Evolutionary conservation across 2,113 vertebrate species (phyloP).

Genomic region (Eubucco bourcierii): DNA sequence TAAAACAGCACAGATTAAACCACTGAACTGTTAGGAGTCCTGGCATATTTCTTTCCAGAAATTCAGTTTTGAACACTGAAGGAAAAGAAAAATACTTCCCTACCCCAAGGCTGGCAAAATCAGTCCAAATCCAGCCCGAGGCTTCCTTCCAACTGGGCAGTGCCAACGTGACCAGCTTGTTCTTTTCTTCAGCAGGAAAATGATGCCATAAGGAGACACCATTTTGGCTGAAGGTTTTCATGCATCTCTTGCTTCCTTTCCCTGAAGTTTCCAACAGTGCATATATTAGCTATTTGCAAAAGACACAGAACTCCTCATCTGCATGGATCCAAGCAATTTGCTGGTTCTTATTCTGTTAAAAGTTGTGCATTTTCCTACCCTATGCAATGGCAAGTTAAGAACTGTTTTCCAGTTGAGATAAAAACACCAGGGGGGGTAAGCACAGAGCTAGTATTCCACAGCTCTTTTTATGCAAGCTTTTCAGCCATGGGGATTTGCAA

Average conservation of each 20-base stretch:
- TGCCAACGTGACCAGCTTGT: background rate
- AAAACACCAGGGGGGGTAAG: background rate
- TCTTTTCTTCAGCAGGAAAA: background rate
- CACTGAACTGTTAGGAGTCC: background rate
- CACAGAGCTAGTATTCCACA: background rate
- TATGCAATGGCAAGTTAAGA: background rate
- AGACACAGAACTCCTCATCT: background rate
- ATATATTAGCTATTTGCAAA: background rate
- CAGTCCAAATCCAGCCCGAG: background rate
- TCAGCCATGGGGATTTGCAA: background rate
- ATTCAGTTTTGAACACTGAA: background rate
- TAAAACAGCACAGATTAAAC: background rate
- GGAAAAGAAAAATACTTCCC: background rate
- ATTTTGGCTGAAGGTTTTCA: background rate
- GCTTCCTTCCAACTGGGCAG: background rate
- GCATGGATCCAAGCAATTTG: background rate
- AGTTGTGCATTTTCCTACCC: background rate
- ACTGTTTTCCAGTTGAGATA: background rate
- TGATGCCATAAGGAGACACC: background rate
- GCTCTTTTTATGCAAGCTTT: background rate
- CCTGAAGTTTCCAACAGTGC: background rate
- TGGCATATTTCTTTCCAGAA: background rate
- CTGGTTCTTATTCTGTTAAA: background rate
- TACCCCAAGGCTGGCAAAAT: background rate
- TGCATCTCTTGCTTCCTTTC: background rate